phyloP scores from a whole-genome alignment of 2,113 vertebrate species.

The Hippocampus barbouri region DNA sequence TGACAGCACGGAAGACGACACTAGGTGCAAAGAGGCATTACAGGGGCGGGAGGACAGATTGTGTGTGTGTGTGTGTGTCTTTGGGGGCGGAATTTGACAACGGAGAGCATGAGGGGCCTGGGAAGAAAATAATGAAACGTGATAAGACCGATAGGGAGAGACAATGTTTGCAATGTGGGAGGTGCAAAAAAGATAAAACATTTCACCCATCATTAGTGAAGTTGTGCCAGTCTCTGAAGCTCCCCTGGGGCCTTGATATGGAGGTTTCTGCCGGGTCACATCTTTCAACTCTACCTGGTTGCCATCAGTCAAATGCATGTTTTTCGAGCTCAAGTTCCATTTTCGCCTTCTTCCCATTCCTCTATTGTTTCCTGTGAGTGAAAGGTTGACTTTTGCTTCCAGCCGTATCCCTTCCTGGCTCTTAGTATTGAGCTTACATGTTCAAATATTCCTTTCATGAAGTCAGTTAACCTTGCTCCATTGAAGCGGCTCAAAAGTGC shows the following conservation, averaged over 20 bases:
- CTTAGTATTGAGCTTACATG: neutral
- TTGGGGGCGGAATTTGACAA: conserved; percentile 2
- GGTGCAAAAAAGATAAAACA: conserved; percentile 51
- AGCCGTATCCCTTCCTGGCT: conserved; percentile 10
- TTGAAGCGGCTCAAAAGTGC: conserved; percentile 5
- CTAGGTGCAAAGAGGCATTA: neutral
- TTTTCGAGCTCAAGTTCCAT: neutral
- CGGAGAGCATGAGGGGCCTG: neutral
- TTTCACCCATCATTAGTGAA: conserved; percentile 56
- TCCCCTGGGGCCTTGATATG: conserved; percentile 29
- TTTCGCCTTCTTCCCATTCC: neutral
- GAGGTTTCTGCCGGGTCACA: conserved; percentile 23
- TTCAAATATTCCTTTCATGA: conserved; percentile 24
- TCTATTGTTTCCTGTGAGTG: conserved; percentile 6
- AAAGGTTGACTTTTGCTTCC: conserved; percentile 4
- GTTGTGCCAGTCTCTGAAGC: conserved; percentile 28
- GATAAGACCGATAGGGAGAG: conserved; percentile 12
- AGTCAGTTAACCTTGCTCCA: conserved; percentile 24
- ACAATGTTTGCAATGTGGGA: conserved; percentile 27
- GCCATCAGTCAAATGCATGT: conserved; percentile 27
- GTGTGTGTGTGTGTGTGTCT: neutral
- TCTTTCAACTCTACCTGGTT: conserved; percentile 53
- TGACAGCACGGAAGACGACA: conserved; percentile 4
- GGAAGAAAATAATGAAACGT: conserved; percentile 5
- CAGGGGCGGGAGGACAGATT: neutral